phyloP scores from a whole-genome alignment of 2,888 invertebrate species.

The Parnassius smintheus region DNA sequence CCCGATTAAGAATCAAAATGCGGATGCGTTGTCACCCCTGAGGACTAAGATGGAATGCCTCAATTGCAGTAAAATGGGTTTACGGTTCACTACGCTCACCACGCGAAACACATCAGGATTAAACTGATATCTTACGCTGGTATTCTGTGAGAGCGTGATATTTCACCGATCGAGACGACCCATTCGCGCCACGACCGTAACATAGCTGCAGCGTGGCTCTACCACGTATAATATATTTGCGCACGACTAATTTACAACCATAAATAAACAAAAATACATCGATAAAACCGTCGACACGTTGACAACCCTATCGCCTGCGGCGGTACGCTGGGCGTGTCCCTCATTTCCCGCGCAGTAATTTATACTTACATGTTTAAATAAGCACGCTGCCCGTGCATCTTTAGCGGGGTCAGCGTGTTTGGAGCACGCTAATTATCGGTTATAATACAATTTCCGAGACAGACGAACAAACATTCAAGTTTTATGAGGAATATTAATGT shows the following conservation, averaged over 20 bases:
- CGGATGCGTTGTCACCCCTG: too few relatives aligned
- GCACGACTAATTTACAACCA: background rate
- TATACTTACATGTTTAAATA: constrained; percentile 73
- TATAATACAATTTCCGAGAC: constrained; percentile 37
- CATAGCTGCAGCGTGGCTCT: too few relatives aligned
- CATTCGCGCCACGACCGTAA: too few relatives aligned
- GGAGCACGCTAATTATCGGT: constrained; percentile 51
- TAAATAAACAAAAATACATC: constrained; percentile 13
- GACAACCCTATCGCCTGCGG: constrained; percentile 53
- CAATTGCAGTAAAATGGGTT: too few relatives aligned
- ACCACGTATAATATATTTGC: too few relatives aligned
- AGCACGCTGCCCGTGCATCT: constrained; percentile 60
- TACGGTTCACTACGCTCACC: too few relatives aligned
- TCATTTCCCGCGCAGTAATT: constrained; percentile 70
- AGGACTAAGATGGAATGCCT: too few relatives aligned
- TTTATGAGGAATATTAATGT: constrained; percentile 18
- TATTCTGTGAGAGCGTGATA: too few relatives aligned
- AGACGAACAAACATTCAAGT: constrained; percentile 18
- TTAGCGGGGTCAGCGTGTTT: constrained; percentile 54
- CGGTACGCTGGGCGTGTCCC: constrained; percentile 65
- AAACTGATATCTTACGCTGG: too few relatives aligned
- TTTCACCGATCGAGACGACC: too few relatives aligned
- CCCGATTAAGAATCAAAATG: too few relatives aligned
- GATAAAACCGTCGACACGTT: constrained; percentile 13
- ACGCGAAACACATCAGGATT: too few relatives aligned